Conservation (phyloP, 2,888 invertebrate species). For the Volucella bombylans region DNA sequence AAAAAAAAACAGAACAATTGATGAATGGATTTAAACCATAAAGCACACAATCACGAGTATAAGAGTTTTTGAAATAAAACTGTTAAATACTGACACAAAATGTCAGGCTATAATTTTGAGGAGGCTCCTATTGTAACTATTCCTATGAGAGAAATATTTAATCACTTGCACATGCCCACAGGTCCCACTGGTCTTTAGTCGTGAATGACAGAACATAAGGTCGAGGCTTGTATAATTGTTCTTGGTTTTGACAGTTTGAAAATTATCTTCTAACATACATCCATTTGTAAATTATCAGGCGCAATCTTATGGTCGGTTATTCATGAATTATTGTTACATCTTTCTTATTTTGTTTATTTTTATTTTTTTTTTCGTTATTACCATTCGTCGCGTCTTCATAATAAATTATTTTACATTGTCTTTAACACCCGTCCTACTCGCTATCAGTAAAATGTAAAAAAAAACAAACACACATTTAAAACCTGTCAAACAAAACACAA, state of each 20-base stretch:
- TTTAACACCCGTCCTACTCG: slow-evolving; percentile 26
- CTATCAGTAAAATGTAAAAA: slow-evolving; percentile 17
- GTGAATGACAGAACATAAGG: slow-evolving; percentile 2
- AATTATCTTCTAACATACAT: too few species aligned
- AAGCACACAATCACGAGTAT: slow-evolving; percentile 13
- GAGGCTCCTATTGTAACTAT: slow-evolving; percentile 66
- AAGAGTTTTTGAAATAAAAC: slow-evolving; percentile 10
- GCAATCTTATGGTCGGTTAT: neutral
- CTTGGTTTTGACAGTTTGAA: too few species aligned
- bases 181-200: slow-evolving; percentile 15
- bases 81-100: slow-evolving; percentile 11
- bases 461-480: neutral
- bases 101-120: slow-evolving; percentile 51
- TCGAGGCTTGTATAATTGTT: neutral
- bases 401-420: slow-evolving; percentile 70
- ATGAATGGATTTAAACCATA: slow-evolving; percentile 40
- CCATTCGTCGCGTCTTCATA: slow-evolving; percentile 51
- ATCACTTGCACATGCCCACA: slow-evolving; percentile 30
- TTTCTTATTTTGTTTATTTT: slow-evolving; percentile 10
- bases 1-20: neutral
- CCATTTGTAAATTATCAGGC: neutral
- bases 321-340: neutral
- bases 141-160: slow-evolving; percentile 64
- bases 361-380: slow-evolving; percentile 6
- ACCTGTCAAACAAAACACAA: slow-evolving; percentile 9